A percentile compares a stretch with the other conserved stretches of the same genome.
phyloP scores from a whole-genome alignment of 37 sponge, comb jelly and placozoan genomes.

The Halichondria panicea region DNA sequence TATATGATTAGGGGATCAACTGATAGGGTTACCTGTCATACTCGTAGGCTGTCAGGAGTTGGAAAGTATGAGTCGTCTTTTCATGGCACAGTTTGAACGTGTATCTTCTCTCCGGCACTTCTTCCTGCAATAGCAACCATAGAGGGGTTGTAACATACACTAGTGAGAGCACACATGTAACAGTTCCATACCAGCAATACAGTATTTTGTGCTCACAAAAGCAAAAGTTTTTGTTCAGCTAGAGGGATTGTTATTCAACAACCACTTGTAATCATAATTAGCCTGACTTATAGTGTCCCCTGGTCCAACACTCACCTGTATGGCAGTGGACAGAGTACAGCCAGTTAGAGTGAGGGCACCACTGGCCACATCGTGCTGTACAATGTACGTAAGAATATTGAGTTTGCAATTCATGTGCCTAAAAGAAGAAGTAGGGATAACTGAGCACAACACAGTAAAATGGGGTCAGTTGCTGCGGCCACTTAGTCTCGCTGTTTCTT shows the following conservation, averaged over 20 bases:
- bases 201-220: neutral
- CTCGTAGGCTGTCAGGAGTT: constrained; percentile 33
- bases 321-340: constrained; percentile 24
- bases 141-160: too few relatives aligned
- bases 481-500: too few relatives aligned
- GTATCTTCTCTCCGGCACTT: constrained; percentile 8
- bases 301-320: constrained; percentile 14
- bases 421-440: neutral
- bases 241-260: neutral
- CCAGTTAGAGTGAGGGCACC: constrained; percentile 48
- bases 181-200: neutral
- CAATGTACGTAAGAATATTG: neutral
- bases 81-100: constrained; percentile 34
- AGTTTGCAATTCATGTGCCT: neutral
- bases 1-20: neutral
- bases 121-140: constrained; percentile 23
- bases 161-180: neutral
- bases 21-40: constrained; percentile 32
- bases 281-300: too few relatives aligned
- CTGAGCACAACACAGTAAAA: constrained; percentile 1
- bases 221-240: too few relatives aligned
- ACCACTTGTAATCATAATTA: neutral
- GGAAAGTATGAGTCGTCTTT: constrained; percentile 33
- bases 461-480: too few relatives aligned
- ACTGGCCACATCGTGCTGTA: constrained; percentile 29